These are phyloP conservation scores for Cheiracanthium punctorium DNA, from an alignment of 2,888 invertebrate genomes.

Conservation along the genomic window DNA sequence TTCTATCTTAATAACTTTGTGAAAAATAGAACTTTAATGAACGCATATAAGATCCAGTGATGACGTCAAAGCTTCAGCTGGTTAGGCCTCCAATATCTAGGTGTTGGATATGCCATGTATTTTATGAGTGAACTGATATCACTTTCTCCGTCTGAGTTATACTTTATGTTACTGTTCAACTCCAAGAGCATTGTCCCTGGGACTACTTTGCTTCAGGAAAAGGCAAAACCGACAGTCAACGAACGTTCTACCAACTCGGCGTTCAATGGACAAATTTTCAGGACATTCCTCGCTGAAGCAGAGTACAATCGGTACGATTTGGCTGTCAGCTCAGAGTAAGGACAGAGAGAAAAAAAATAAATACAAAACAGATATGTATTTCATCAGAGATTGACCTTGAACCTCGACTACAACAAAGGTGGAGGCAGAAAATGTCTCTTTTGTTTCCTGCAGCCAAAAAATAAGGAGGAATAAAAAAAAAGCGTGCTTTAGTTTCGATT, in stretches of 20 bases:
- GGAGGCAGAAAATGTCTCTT: neutral
- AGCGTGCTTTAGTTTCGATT: neutral
- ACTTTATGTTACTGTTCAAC: neutral
- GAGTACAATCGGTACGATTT: neutral
- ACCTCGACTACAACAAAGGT: neutral
- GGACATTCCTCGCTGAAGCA: neutral
- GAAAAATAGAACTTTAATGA: too few relatives aligned
- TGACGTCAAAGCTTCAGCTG: too few relatives aligned
- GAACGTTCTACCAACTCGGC: too few relatives aligned
- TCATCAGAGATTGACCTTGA: neutral
- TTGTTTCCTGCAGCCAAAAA: neutral
- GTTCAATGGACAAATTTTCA: neutral
- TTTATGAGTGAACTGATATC: too few relatives aligned
- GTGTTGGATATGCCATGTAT: too few relatives aligned
- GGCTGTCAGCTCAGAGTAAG: neutral
- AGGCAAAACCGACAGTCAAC: neutral
- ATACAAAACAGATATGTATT: too few relatives aligned
- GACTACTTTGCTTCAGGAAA: neutral
- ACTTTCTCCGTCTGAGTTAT: too few relatives aligned
- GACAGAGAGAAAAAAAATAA: too few relatives aligned
- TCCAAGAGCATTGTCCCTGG: neutral
- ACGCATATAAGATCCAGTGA: too few relatives aligned
- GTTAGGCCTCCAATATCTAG: too few relatives aligned
- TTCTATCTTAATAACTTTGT: too few relatives aligned
- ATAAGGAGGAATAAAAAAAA: neutral